These are phyloP conservation scores for Orchesella cincta DNA, from an alignment of 1,140 invertebrate species.

Conservation along the genomic window DNA sequence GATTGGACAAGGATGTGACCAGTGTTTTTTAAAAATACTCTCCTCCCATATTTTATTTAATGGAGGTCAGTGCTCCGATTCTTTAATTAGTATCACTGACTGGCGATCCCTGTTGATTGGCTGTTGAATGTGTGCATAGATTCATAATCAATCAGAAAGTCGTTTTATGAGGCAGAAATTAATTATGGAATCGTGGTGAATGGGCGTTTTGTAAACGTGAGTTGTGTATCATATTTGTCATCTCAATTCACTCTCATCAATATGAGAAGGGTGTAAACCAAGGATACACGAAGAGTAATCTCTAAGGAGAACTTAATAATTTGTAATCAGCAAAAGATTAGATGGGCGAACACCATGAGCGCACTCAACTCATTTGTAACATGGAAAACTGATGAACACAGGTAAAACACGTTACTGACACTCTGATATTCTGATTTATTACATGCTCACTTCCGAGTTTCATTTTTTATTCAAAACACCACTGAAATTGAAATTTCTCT, in stretches of 20 bases:
- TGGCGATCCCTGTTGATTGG: background rate
- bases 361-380: background rate
- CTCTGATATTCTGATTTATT: too few species aligned
- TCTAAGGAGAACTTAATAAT: background rate
- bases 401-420: too few species aligned
- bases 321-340: background rate
- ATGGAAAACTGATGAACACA: too few species aligned
- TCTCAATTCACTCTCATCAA: background rate
- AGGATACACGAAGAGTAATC: background rate
- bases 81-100: background rate
- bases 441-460: too few species aligned
- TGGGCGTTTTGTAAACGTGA: constrained; percentile 11
- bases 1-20: too few species aligned
- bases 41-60: too few species aligned
- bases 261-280: constrained; percentile 4
- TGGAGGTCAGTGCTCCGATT: background rate
- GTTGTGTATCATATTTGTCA: background rate
- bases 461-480: too few species aligned
- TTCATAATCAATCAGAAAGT: constrained; percentile 6
- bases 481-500: too few species aligned
- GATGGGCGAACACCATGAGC: background rate
- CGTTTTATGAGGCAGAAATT: constrained; percentile 23
- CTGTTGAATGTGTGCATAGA: background rate
- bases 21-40: too few species aligned
- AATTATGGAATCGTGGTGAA: constrained; percentile 16